Percentiles rank a stretch among this genome's conserved stretches.
Evolutionary conservation across 2,888 invertebrate species (phyloP).

Genomic region (Margaritifera margaritifera): DNA sequence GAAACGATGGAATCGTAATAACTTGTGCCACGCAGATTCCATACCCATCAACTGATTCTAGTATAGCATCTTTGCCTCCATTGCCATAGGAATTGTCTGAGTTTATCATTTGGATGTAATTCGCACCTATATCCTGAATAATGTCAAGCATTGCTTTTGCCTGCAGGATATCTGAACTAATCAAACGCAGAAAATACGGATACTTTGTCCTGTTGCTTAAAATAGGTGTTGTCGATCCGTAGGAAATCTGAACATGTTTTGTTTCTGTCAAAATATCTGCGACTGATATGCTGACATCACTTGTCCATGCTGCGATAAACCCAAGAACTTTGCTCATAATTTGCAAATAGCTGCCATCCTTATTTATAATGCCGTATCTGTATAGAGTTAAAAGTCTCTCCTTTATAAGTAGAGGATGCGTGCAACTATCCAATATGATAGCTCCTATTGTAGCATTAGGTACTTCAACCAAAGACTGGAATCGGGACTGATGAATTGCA

Average conservation of each 20-base stretch:
- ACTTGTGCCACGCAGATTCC: conserved; percentile 11
- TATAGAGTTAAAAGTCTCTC: conserved; percentile 11
- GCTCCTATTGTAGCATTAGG: conserved; percentile 15
- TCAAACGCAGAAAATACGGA: conserved; percentile 30
- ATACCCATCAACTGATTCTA: conserved; percentile 3
- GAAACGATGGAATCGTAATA: not conserved
- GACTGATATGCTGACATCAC: conserved; percentile 13
- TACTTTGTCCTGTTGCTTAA: conserved; percentile 14
- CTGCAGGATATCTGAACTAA: conserved; percentile 18
- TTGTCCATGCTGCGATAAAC: conserved; percentile 15
- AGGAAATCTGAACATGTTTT: conserved; percentile 14
- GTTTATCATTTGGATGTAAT: conserved; percentile 26
- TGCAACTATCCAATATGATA: conserved; percentile 21
- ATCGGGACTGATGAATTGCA: conserved; percentile 1
- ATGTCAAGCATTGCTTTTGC: conserved; percentile 21
- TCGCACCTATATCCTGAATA: conserved; percentile 13
- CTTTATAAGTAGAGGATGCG: conserved; percentile 15
- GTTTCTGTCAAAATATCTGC: conserved; percentile 13
- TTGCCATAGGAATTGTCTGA: conserved; percentile 19
- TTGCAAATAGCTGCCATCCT: conserved; percentile 10
- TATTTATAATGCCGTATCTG: conserved; percentile 7
- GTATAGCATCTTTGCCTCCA: conserved; percentile 15
- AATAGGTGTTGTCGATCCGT: conserved; percentile 18
- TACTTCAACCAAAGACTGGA: not conserved
- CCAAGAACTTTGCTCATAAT: conserved; percentile 15